Base-by-base conservation (phyloP, 2,113 vertebrate species). In the Gopherus evgoodei region DNA sequence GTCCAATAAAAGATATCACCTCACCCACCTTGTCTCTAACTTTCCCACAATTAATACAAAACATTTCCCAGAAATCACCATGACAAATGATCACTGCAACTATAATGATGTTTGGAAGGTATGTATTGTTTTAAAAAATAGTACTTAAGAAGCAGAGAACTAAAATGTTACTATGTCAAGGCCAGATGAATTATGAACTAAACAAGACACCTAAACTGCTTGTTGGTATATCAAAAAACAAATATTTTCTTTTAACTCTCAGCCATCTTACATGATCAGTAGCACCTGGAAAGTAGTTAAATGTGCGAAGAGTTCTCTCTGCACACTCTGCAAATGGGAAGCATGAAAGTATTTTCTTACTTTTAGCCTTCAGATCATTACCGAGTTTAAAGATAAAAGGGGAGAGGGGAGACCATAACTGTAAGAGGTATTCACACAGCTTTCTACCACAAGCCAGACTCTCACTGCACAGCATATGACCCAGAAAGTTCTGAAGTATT, bases 361-460 rank as follows among this genome's bases (percentile, higher is more conserved):
- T 57, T 17, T 35, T 31, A 24, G 47, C 54, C 47, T 81, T 21
- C 81, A 52, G 57, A 69, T 5, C 76, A 75, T 29, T 17, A 12
- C 49, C 57, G 52, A 24, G 7, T 52, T 11, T 75, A 94, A 79
- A 6, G 6, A 38, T 79, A 87, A 52, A 84, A 75, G 84, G 79
- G 65, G 22, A 57, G 57, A 81, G 81, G 89, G 80, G 95, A 95
- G 85, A 93, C 24, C 19, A 4, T 0, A 69, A 82, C 52, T 81
- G 72, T 91, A 93, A 87, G 42, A 83, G 54, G 42, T 10, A 22
- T 50, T 81, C 21, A 9, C 22, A 0, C 19, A 42, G 57, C n/a
- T 87, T 91, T 91, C 87, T 86, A 84, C 6, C 69, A 62, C 76
- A 97, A 95, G 83, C 65, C 79, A 83, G 93, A 89, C 24, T 95